phyloP scores from a whole-genome alignment of 2,888 invertebrate genomes.

The Margaritifera margaritifera region DNA sequence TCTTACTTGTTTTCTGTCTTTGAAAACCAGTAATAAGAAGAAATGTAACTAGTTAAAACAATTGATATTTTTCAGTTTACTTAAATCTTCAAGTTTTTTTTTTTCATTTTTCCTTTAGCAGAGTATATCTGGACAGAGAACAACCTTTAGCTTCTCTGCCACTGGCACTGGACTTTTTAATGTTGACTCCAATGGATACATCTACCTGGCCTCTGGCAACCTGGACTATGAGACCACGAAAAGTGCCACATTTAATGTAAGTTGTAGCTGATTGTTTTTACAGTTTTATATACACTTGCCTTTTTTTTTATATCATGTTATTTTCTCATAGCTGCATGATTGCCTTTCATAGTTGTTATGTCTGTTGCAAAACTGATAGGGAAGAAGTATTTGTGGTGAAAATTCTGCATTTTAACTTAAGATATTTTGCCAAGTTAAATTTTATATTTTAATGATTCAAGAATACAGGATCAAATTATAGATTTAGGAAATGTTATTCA shows the following conservation, averaged over 20 bases:
- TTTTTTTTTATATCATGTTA: background rate
- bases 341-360: no score
- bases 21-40: no score
- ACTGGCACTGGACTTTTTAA: conserved; percentile 14
- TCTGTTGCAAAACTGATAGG: no score
- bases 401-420: no score
- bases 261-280: conserved; percentile 1
- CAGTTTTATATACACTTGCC: background rate
- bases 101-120: background rate
- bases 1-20: no score
- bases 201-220: conserved; percentile 7
- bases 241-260: conserved; percentile 20
- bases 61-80: no score
- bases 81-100: background rate
- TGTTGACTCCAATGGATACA: conserved; percentile 19
- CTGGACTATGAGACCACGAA: conserved; percentile 25
- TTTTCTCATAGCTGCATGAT: background rate
- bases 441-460: no score
- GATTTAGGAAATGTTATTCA: no score
- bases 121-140: background rate
- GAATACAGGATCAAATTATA: no score
- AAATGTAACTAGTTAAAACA: no score
- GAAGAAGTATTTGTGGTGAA: no score
- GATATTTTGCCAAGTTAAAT: no score
- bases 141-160: conserved; percentile 11